Percentiles rank a stretch among this genome's conserved stretches.
Conservation (phyloP, 92 coral and sea anemone genomes). For the Epizoanthus fatuus region DNA sequence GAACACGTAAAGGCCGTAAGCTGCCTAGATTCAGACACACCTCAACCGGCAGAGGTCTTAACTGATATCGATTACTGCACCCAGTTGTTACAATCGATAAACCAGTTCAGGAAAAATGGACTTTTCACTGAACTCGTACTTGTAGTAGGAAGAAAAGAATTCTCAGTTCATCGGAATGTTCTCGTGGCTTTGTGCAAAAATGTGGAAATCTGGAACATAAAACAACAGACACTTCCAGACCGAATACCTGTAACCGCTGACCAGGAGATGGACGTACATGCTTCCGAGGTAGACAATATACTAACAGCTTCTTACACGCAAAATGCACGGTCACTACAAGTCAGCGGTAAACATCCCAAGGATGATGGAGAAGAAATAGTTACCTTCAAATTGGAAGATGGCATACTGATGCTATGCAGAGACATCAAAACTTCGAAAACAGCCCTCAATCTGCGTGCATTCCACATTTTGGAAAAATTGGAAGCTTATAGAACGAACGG, state of each 20-base stretch:
- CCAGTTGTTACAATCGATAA: conserved; percentile 4
- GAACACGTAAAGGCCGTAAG: background rate
- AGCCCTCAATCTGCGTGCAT: background rate
- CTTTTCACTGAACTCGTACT: conserved; percentile 10
- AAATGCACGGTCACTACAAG: background rate
- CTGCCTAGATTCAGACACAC: background rate
- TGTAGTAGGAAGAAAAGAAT: background rate
- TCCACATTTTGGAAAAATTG: background rate
- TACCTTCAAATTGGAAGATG: background rate
- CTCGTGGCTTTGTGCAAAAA: background rate
- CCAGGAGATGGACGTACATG: background rate
- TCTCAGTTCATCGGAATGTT: conserved; percentile 5
- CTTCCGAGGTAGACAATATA: background rate
- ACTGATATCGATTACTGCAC: background rate
- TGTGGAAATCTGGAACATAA: background rate
- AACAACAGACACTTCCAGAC: background rate
- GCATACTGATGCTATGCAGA: background rate
- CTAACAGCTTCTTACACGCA: background rate
- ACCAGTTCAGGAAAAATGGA: background rate
- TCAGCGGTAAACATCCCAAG: background rate
- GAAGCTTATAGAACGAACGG: conserved; percentile 14
- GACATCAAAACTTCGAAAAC: background rate
- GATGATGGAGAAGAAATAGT: background rate
- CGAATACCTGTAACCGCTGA: background rate
- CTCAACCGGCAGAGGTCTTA: conserved; percentile 7